phyloP scores from a whole-genome alignment of 2,113 vertebrate genomes.

The Leptobrachium leishanense region DNA sequence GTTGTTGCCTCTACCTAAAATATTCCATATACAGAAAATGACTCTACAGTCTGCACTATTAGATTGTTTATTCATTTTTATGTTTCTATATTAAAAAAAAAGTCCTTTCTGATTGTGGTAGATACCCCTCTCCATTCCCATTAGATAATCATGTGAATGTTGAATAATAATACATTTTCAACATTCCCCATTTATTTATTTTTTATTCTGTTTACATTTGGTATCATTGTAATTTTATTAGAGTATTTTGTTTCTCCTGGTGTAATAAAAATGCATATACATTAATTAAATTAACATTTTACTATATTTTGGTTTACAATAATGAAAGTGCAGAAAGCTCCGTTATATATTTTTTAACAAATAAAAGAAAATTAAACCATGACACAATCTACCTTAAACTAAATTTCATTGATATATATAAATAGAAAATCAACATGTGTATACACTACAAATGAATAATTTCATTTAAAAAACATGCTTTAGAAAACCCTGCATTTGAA shows the following conservation, averaged over 20 bases:
- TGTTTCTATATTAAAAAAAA: too few relatives aligned
- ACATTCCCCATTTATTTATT: too few relatives aligned
- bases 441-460: slow-evolving; percentile 62
- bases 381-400: neutral
- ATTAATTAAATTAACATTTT: too few relatives aligned
- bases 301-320: neutral
- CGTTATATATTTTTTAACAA: slow-evolving; percentile 3
- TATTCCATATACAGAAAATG: too few relatives aligned
- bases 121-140: too few relatives aligned
- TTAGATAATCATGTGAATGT: too few relatives aligned
- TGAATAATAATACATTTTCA: too few relatives aligned
- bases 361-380: neutral
- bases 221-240: neutral
- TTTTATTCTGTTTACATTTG: too few relatives aligned
- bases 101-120: too few relatives aligned
- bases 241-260: neutral
- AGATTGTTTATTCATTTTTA: too few relatives aligned
- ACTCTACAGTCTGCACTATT: too few relatives aligned
- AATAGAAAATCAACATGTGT: slow-evolving; percentile 50
- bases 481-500: slow-evolving; percentile 56
- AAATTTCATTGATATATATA: slow-evolving; percentile 26
- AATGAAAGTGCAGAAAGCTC: neutral
- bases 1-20: too few relatives aligned
- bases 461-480: slow-evolving; percentile 76
- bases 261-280: neutral